Evolutionary conservation across 2,797 vertebrate species (phyloP), one percentile per base, ranked within the genome.

Genomic region (Myotis planiceps): DNA sequence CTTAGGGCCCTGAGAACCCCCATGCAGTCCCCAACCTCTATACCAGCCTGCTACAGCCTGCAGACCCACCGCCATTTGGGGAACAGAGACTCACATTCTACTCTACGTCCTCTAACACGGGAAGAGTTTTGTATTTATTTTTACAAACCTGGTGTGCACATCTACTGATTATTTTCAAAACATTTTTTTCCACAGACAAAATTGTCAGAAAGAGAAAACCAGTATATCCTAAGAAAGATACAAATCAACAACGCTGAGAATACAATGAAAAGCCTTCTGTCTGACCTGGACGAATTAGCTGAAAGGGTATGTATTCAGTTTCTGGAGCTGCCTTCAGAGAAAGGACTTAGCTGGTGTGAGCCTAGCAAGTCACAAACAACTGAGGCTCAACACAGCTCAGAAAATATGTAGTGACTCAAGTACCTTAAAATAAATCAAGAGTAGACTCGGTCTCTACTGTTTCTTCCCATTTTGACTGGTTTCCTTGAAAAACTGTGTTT

Each of bases 121-220:
- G 65, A 66, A 93, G 32, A 53, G 0, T 53, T 90, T 66, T 42
- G 6, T 69, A 9, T 74, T 15, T 78, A 51, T 60, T 58, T 89
- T 82, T 90, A 21, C 42, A 88, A 82, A 32, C 45, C 45, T 76
- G 29, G 4, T 83, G 15, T 49, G 7, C 21, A 63, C 18, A 49
- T 72, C 32, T n/a, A 75, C 65, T 87, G 25, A 92, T 68, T 68
- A 69, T 93, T 96, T 92, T 80, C 71, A 83, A 94, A 95, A 92
- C 18, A 42, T 72, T 47, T 18, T 0, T 49, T 21, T 39, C 42
- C 69, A 53, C 97, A 99, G 99, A 97, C 68, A 39, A 98, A 99
- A 94, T 98, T 99, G 96, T 97, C 98, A 25, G 98, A 98, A 92
- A 99, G 99, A 99, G 99, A 98, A 98, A 99, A 99, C 86, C 98